Base-by-base conservation (phyloP, 2,113 vertebrate species). In the Progne subis region DNA sequence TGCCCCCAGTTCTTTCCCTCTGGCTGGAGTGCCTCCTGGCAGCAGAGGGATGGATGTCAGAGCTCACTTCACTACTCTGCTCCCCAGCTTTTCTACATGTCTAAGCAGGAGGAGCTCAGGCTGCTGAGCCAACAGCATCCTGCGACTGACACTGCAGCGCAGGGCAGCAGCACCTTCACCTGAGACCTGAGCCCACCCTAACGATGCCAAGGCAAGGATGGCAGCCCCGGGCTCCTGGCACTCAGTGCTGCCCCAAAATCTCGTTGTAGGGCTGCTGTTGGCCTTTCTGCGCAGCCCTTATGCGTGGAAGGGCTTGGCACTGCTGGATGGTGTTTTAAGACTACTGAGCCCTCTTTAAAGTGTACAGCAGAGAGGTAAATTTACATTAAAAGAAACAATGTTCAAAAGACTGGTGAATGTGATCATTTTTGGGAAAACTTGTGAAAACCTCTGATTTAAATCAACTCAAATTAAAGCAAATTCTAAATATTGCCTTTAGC, bases 321-420 rank as follows among this genome's bases (percentile, higher is more conserved):
- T 0, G 1, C 59, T 55, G 25, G 12, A 68, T 14, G 34, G n/a
- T 71, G 29, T 52, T 86, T 67, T 82, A 76, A 75, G 41, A 82
- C 31, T 72, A 64, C 12, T n/a, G 37, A 93, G n/a, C 10, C 8
- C 21, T 68, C 67, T 79, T 60, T 49, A 72, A 87, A 85, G 84
- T 85, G 32, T 52, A 69, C 18, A 46, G 39, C 16, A 47, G 34
- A 60, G 44, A 82, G 28, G 23, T 49, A 82, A 79, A 92, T 82
- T 75, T 68, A 71, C 61, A 82, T 57, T 67, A 82, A 89, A 96
- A 56, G 46, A 79, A 37, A 72, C 9, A 23, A 76, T 72, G 89
- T 90, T 74, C 46, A 82, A 84, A 76, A 34, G 74, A 82, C 3
- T 76, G 44, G 28, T 43, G 71, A 94, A 82, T 13, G 25, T 56